phyloP scores from a whole-genome alignment of 2,797 vertebrate species.

The Helicolenus hilgendorfi region DNA sequence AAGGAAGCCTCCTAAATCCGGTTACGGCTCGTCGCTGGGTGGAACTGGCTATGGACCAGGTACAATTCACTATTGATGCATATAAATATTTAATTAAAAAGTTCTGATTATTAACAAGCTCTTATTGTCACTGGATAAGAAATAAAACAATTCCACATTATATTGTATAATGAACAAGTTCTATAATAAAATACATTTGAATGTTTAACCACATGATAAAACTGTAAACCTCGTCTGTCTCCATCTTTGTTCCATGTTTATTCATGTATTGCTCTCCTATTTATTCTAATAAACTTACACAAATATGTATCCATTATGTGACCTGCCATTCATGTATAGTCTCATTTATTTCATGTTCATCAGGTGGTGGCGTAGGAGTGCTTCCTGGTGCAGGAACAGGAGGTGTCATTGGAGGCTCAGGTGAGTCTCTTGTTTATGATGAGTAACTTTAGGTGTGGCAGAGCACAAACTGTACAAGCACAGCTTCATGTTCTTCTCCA shows the following conservation, averaged over 20 bases:
- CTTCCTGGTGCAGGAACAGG: slow-evolving; percentile 58
- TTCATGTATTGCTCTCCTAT: neutral
- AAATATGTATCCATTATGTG: neutral
- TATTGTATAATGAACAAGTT: neutral
- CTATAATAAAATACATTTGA: neutral
- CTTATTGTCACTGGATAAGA: neutral
- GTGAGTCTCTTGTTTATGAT: slow-evolving; percentile 21
- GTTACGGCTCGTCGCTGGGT: slow-evolving; percentile 77
- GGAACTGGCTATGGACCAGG: slow-evolving; percentile 84
- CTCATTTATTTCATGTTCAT: slow-evolving; percentile 10
- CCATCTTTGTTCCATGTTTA: neutral
- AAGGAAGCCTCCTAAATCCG: slow-evolving; percentile 81
- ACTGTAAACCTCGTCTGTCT: neutral
- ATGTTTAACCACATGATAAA: neutral
- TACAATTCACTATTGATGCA: slow-evolving; percentile 36
- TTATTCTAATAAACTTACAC: neutral
- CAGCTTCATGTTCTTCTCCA: neutral
- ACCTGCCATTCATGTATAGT: neutral
- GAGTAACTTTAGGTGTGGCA: neutral
- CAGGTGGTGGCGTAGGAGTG: slow-evolving; percentile 51
- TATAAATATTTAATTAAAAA: neutral
- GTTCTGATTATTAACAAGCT: neutral
- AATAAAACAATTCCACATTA: neutral
- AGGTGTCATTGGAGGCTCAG: slow-evolving; percentile 51
- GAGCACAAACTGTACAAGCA: neutral